Conservation (phyloP, 1,140 invertebrate genomes). For the Drosophila repleta region DNA sequence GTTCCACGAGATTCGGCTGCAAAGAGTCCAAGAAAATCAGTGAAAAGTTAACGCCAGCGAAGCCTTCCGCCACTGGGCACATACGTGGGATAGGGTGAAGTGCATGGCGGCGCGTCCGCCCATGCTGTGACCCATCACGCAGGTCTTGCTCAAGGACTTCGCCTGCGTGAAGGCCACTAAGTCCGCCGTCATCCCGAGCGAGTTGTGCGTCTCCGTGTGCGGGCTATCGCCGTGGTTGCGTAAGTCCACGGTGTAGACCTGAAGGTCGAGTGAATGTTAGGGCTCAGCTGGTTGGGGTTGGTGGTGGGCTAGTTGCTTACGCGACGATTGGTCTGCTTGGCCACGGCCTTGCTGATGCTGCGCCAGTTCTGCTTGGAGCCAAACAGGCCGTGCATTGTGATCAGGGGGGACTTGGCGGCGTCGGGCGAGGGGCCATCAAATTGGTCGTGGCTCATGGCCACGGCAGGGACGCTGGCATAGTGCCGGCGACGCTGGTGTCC, state of each 20-base stretch:
- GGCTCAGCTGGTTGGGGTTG: too few relatives aligned
- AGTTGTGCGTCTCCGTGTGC: conserved; percentile 89
- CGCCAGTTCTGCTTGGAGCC: conserved; percentile 95
- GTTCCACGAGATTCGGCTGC: conserved; percentile 91
- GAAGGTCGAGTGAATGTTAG: neutral
- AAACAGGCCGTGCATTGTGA: conserved; percentile 94
- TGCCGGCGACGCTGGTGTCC: neutral
- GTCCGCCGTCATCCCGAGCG: conserved; percentile 90
- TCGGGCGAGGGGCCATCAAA: conserved; percentile 34
- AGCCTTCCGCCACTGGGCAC: too few relatives aligned
- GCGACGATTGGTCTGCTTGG: conserved; percentile 85
- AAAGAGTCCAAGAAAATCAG: neutral
- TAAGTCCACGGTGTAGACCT: conserved; percentile 91
- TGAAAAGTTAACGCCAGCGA: neutral
- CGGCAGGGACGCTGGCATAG: conserved; percentile 27
- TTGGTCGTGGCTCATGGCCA: conserved; percentile 44
- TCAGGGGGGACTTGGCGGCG: conserved; percentile 86
- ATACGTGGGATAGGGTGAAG: conserved; percentile 87
- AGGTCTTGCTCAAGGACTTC: conserved; percentile 85
- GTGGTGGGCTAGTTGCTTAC: conserved; percentile 84
- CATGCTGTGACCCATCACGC: conserved; percentile 95
- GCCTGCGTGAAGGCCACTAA: conserved; percentile 85
- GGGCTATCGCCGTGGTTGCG: conserved; percentile 97
- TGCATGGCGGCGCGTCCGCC: conserved; percentile 94
- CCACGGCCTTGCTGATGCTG: conserved; percentile 89